Base-by-base conservation (phyloP, 2,888 invertebrate genomes). In the Ommatoiulus sabulosus region DNA sequence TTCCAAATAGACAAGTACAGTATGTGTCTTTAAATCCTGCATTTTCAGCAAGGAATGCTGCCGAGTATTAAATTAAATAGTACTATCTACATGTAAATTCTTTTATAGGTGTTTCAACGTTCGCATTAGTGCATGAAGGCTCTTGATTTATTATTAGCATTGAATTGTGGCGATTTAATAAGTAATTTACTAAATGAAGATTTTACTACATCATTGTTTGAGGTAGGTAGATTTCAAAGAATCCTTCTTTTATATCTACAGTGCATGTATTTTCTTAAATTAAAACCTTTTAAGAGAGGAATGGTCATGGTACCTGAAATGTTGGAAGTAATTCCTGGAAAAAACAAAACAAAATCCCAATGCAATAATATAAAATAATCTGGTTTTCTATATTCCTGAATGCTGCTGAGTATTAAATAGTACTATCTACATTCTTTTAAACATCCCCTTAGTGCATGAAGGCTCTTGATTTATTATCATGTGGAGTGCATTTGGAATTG, bases 361-460 rank as follows among this genome's bases (percentile, higher is more conserved):
- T n/a, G n/a, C n/a, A n/a, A n/a, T n/a, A n/a, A n/a, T n/a, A n/a
- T n/a, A n/a, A n/a, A n/a, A n/a, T n/a, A n/a, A n/a, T n/a, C n/a
- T n/a, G n/a, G n/a, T n/a, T n/a, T n/a, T n/a, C n/a, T n/a, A n/a
- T n/a, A n/a, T n/a, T n/a, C n/a, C n/a, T n/a, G 87, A 88, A 12
- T 5, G 24, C 80, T 80, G 24, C 24, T 80, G 5, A 80, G 24
- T 80, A 80, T 80, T 80, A 12, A 12, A 12, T 7, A 4, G 24
- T 80, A 6, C 24, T 80, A 80, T 7, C 12, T n/a, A 80, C 15
- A n/a, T n/a, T 94, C 8, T 92, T 93, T 90, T 91, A 93, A 12
- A 92, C 95, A 90, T 93, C 93, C 3, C 91, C 92, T 0, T 95
- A 95, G 91, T 94, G 94, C 90, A 92, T 91, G n/a, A 92, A 92